Base-by-base conservation (phyloP, 2,888 invertebrate species). In the Punctoribates punctum region DNA sequence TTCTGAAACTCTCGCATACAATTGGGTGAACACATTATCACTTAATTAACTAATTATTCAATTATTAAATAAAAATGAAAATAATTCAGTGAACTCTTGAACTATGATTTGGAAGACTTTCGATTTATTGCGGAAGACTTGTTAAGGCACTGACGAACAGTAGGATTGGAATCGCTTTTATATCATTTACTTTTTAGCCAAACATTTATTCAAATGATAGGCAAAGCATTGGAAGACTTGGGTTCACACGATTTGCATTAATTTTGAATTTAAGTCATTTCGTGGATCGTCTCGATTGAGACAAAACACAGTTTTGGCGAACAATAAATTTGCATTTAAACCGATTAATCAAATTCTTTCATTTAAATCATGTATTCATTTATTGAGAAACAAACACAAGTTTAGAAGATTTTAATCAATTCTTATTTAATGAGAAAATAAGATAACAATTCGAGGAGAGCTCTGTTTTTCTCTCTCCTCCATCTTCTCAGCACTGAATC, bases 91-190 rank as follows among this genome's bases (percentile, higher is more conserved):
- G 42, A 42, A 42, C 8, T 9, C 42, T 42, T 42, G 9, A 62
- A 23, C 65, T 65, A 65, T 65, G 65, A 27, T 74, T 60, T 74
- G 74, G 74, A 74, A 74, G 74, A 74, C 74, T 57, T 74, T 6
- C 4, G 74, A 54, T 54, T 42, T 60, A 20, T 74, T 74, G 74
- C 51, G 74, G 74, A 74, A 74, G 74, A 74, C 74, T 74, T 51
- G 27, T 54, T 57, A 57, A 74, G 74, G 74, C 74, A 74, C 74
- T 73, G 27, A 38, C 25, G 11, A 20, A 13, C 11, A 34, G n/a
- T 38, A 65, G 25, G 17, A 15, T 34, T 38, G 15, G 34, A 20
- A 20, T 65, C 27, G n/a, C 15, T 27, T 38, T 29, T 27, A 65
- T 34, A 2, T 8, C 23, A 60, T 23, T 2, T 13, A 60, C 15